A percentile compares a stretch with the other conserved stretches of the same genome.
Conservation (phyloP, 1,140 invertebrate genomes). For the Phocides pigmalion region DNA sequence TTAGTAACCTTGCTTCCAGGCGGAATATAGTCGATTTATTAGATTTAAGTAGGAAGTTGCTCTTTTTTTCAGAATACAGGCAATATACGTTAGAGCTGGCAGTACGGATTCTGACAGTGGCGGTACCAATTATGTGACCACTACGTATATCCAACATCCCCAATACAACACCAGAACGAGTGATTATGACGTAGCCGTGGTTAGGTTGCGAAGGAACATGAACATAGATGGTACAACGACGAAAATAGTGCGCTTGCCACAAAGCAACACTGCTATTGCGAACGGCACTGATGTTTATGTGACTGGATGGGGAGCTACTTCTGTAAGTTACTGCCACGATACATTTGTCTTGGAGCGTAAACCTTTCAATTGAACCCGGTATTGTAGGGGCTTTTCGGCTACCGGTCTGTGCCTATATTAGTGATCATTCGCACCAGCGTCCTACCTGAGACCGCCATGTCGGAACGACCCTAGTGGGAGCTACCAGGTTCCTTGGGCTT, state of each 20-base stretch:
- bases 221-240: conserved; percentile 48
- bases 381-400: no score
- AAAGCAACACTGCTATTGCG: conserved; percentile 31
- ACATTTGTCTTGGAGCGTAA: no score
- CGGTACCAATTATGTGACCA: conserved; percentile 43
- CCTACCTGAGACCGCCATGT: no score
- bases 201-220: conserved; percentile 44
- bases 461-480: no score
- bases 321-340: conserved; percentile 67
- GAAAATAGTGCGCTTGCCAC: conserved; percentile 40
- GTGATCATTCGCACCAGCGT: no score
- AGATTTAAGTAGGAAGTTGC: no score
- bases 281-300: conserved; percentile 52
- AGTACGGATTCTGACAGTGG: conserved; percentile 49
- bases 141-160: conserved; percentile 52
- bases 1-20: no score
- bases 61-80: conserved; percentile 47
- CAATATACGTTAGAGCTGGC: conserved; percentile 51
- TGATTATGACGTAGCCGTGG: conserved; percentile 60
- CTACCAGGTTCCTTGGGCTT: no score
- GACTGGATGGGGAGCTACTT: conserved; percentile 70
- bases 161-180: conserved; percentile 51
- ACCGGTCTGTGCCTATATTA: no score
- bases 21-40: no score
- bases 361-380: no score